Evolutionary conservation across 2,888 invertebrate genomes (phyloP).

Genomic region (Steinernema carpocapsae): DNA sequence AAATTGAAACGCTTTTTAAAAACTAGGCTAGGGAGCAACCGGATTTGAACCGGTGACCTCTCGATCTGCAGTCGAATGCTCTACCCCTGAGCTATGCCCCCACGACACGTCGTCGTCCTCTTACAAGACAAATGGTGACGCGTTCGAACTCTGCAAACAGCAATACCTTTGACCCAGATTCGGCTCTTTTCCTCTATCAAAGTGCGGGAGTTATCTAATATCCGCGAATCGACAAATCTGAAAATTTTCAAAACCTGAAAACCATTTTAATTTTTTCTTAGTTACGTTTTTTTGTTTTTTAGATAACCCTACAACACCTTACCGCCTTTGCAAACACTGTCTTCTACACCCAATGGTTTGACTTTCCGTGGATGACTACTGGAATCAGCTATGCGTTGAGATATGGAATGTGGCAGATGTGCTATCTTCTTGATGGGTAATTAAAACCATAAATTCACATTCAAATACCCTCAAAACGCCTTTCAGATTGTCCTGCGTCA

Average conservation of each 20-base stretch:
- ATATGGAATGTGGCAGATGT: slow-evolving; percentile 12
- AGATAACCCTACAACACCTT: not conserved
- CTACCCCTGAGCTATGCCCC: slow-evolving; percentile 68
- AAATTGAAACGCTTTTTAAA: too few relatives aligned
- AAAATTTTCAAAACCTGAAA: too few relatives aligned
- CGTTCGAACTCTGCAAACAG: too few relatives aligned
- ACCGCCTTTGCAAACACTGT: not conserved
- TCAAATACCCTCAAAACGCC: not conserved
- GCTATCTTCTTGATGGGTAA: slow-evolving; percentile 11
- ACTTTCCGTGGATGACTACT: slow-evolving; percentile 2
- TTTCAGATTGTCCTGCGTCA: not conserved
- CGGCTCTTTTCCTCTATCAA: too few relatives aligned
- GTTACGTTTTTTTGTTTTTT: too few relatives aligned
- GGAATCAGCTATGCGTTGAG: not conserved
- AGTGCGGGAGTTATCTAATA: not conserved
- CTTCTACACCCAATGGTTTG: not conserved
- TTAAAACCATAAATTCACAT: not conserved
- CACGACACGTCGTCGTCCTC: too few relatives aligned
- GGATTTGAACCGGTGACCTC: slow-evolving; percentile 68
- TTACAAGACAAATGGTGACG: too few relatives aligned
- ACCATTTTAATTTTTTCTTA: too few relatives aligned
- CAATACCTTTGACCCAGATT: too few relatives aligned
- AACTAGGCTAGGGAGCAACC: slow-evolving; percentile 60
- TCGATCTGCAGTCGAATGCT: slow-evolving; percentile 69
- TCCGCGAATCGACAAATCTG: not conserved